Conservation (phyloP, 2,888 invertebrate species). For the Allolobophora icterica region DNA sequence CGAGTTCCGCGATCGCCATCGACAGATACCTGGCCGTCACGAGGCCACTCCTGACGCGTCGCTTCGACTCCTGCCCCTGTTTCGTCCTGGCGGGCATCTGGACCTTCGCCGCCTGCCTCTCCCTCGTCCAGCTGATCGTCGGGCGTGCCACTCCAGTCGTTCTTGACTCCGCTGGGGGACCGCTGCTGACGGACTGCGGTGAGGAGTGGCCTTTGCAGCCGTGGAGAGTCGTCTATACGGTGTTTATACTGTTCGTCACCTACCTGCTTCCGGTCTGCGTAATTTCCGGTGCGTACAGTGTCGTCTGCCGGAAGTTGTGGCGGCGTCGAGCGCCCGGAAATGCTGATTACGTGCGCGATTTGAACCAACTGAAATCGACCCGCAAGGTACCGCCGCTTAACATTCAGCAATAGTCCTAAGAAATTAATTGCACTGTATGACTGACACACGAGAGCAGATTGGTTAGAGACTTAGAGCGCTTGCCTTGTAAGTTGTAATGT, state of each 20-base stretch:
- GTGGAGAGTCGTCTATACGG: constrained; percentile 54
- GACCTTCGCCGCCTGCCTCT: constrained; percentile 62
- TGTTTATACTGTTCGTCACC: constrained; percentile 56
- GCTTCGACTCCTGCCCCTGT: constrained; percentile 64
- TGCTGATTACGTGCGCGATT: constrained; percentile 65
- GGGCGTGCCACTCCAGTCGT: constrained; percentile 48
- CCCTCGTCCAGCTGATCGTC: constrained; percentile 63
- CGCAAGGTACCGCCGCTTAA: constrained; percentile 58
- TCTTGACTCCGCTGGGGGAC: constrained; percentile 24
- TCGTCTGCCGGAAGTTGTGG: constrained; percentile 66
- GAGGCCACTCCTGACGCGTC: constrained; percentile 58
- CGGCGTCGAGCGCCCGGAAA: constrained; percentile 66
- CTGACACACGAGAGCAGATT: too few relatives aligned
- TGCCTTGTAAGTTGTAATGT: too few relatives aligned
- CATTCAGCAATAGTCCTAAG: too few relatives aligned
- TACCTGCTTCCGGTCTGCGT: constrained; percentile 64
- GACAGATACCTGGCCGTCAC: constrained; percentile 63
- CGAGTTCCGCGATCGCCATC: constrained; percentile 67
- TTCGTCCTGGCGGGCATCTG: constrained; percentile 65
- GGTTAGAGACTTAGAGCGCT: too few relatives aligned
- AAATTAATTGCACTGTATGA: too few relatives aligned
- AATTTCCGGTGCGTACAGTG: constrained; percentile 65
- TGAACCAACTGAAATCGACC: constrained; percentile 63
- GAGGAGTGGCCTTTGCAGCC: constrained; percentile 56
- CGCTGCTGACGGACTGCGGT: constrained; percentile 39